A percentile compares a stretch with the other conserved stretches of the same genome.
phyloP scores from a whole-genome alignment of 2,797 vertebrate species.

The Xiphorhynchus erythropygius region DNA sequence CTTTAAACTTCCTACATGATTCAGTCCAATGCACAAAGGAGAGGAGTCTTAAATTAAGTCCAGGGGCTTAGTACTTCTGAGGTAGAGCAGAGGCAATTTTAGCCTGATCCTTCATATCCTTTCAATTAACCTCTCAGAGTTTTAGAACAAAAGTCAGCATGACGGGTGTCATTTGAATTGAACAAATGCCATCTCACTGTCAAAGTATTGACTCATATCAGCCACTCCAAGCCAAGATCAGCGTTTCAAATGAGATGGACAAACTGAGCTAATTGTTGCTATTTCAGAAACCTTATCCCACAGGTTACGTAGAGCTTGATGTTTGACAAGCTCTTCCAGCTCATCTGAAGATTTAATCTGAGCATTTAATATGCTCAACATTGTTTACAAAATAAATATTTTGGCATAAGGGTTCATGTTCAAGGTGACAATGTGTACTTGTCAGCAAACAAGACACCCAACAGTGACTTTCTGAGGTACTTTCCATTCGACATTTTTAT shows the following conservation, averaged over 20 bases:
- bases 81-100: constrained; percentile 54
- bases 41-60: constrained; percentile 56
- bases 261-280: constrained; percentile 5
- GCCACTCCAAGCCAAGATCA: background rate
- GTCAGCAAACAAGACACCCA: background rate
- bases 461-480: background rate
- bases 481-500: background rate
- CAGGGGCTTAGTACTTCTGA: constrained; percentile 60
- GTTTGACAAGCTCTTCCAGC: background rate
- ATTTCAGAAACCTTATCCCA: background rate
- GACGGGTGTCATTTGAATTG: constrained; percentile 59
- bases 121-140: constrained; percentile 74
- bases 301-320: background rate
- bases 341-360: background rate
- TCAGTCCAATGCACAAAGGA: constrained; percentile 42
- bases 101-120: constrained; percentile 63
- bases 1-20: constrained; percentile 10
- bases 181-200: constrained; percentile 66
- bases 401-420: background rate
- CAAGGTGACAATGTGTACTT: background rate
- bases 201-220: constrained; percentile 48
- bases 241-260: constrained; percentile 17
- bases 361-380: background rate
- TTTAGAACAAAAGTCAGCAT: constrained; percentile 67
- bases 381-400: background rate